Conservation (phyloP, 2,113 vertebrate species). For the Notothenia coriiceps region DNA sequence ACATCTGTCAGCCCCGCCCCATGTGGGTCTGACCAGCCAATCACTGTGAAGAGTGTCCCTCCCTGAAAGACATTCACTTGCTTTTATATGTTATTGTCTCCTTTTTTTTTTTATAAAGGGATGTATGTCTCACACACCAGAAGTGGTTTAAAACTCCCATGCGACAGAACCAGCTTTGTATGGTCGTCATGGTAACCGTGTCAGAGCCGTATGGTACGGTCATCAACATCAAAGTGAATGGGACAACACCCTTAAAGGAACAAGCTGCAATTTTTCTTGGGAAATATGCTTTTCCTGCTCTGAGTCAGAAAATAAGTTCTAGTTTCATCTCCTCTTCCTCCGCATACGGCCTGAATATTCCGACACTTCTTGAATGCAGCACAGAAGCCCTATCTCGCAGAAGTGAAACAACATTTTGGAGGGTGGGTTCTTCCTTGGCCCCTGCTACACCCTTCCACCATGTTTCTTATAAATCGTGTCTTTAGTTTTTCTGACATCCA, state of each 20-base stretch:
- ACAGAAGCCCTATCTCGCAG: no score
- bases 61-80: constrained; percentile 17
- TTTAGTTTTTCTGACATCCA: no score
- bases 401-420: no score
- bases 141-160: background rate
- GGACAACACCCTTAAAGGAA: background rate
- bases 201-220: background rate
- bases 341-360: no score
- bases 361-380: no score
- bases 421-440: no score
- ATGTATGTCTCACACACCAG: background rate
- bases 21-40: background rate
- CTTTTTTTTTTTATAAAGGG: constrained; percentile 20
- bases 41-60: constrained; percentile 40
- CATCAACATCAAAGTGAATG: background rate
- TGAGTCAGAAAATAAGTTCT: background rate
- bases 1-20: constrained; percentile 30
- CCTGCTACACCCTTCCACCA: no score
- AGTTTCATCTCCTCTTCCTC: background rate
- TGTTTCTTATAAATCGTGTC: no score
- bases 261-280: background rate
- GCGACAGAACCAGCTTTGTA: background rate
- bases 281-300: background rate
- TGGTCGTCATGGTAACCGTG: background rate
- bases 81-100: constrained; percentile 1